Conservation (phyloP, 1,140 invertebrate genomes). For the Danaus plexippus region DNA sequence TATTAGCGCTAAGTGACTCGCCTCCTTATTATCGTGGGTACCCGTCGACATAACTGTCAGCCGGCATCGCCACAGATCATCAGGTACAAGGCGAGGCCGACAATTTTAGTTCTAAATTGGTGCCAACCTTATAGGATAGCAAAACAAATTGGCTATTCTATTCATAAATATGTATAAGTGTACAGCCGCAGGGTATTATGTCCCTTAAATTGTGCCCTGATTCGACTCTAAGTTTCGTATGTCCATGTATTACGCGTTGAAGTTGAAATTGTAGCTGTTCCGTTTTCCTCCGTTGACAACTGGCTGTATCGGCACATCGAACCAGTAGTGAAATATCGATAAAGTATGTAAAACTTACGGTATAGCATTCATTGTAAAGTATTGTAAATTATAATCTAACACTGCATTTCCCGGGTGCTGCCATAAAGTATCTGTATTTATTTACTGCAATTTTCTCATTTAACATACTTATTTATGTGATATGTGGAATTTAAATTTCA, state of each 20-base stretch:
- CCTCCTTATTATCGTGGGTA: slow-evolving; percentile 19
- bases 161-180: slow-evolving; percentile 50
- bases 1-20: slow-evolving; percentile 13
- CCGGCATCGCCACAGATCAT: slow-evolving; percentile 18
- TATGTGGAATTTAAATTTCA: no score
- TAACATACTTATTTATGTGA: no score
- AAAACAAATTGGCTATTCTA: slow-evolving; percentile 42
- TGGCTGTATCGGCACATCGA: slow-evolving; percentile 34
- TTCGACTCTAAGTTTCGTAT: slow-evolving; percentile 23
- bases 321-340: slow-evolving; percentile 8
- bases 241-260: slow-evolving; percentile 5
- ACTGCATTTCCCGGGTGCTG: no score
- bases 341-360: neutral
- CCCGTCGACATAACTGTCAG: slow-evolving; percentile 22
- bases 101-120: slow-evolving; percentile 32
- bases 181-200: slow-evolving; percentile 30
- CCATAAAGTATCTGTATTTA: no score
- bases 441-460: no score
- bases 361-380: no score
- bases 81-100: slow-evolving; percentile 21
- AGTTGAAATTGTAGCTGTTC: slow-evolving; percentile 29
- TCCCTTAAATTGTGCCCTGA: slow-evolving; percentile 43
- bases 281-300: slow-evolving; percentile 40
- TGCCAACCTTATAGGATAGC: slow-evolving; percentile 25
- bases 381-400: no score